These are phyloP conservation scores for Bombus sibiricus DNA, from an alignment of 1,140 invertebrate genomes.

Conservation along the genomic window DNA sequence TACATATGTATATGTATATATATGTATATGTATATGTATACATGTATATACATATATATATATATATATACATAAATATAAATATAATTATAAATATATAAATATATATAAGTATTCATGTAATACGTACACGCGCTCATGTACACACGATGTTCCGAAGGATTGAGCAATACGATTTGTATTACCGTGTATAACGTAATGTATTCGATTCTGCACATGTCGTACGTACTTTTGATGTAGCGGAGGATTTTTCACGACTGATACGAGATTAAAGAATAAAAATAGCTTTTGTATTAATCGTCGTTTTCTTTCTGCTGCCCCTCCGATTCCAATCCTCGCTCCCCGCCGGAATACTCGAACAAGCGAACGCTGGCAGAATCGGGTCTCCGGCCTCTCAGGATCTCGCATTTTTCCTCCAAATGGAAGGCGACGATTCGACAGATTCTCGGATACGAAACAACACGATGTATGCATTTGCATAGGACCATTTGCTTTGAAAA, in stretches of 20 bases:
- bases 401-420: not conserved
- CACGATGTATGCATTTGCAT: no score
- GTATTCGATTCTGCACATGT: constrained; percentile 72
- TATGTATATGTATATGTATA: constrained; percentile 5
- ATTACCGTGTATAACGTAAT: constrained; percentile 70
- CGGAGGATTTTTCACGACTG: constrained; percentile 72
- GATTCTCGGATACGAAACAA: not conserved
- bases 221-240: constrained; percentile 71
- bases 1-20: constrained; percentile 16
- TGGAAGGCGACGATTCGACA: not conserved
- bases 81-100: not conserved
- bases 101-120: constrained; percentile 29
- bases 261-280: constrained; percentile 72
- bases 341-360: not conserved
- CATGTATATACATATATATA: constrained; percentile 1
- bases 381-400: no score
- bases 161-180: constrained; percentile 71
- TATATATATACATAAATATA: constrained; percentile 3
- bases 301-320: not conserved
- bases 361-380: not conserved
- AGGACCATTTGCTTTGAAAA: no score
- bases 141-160: constrained; percentile 67
- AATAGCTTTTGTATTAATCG: constrained; percentile 69
- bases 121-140: constrained; percentile 42
- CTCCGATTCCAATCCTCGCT: not conserved